Evolutionary conservation across 2,797 vertebrate genomes (phyloP), one percentile per base, ranked within the genome.

Genomic region (Hyperoplus immaculatus): DNA sequence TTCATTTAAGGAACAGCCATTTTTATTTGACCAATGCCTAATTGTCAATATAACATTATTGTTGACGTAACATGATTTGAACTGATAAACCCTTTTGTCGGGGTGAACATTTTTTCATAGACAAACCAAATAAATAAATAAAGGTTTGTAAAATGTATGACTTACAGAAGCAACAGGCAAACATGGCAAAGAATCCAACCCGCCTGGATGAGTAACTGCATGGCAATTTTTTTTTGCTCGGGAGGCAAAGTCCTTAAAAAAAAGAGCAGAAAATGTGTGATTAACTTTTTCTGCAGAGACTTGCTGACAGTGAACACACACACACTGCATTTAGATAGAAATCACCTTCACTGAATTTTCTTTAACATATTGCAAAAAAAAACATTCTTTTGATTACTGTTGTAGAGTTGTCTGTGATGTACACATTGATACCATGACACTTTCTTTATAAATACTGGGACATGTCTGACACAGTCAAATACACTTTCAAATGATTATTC

Each of bases 111-210:
- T 62, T 29, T 71, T 61, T 60, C 11, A 58, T 2, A 57, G 2
- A 3, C 29, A 4, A 2, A 6, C 2, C 3, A 36, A 38, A 38
- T 14, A 13, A 21, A 12, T 11, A 42, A 42, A 39, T 39, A 7
- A n/a, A 29, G 6, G 4, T 8, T n/a, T 0, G 29, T 56, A 38
- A 42, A 36, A 57, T 50, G 61, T 54, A 67, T 58, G 58, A 97
- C 96, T 96, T 91, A 97, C 96, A 29, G 96, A 97, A 71, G 97
- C 96, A 39, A 29, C 96, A 97, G 36, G 95, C 95, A 90, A 97
- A 91, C 89, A 97, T 97, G 79, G 96, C 97, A 3, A 97, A 95
- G 94, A 97, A 97, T 11, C 96, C 97, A 14, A 97, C 95, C 82
- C 88, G 29, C 96, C 91, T 97, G 96, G 77, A 97, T 95, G 75